Evolutionary conservation across 2,888 invertebrate species (phyloP).

Genomic region (Tetragonisca angustula): DNA sequence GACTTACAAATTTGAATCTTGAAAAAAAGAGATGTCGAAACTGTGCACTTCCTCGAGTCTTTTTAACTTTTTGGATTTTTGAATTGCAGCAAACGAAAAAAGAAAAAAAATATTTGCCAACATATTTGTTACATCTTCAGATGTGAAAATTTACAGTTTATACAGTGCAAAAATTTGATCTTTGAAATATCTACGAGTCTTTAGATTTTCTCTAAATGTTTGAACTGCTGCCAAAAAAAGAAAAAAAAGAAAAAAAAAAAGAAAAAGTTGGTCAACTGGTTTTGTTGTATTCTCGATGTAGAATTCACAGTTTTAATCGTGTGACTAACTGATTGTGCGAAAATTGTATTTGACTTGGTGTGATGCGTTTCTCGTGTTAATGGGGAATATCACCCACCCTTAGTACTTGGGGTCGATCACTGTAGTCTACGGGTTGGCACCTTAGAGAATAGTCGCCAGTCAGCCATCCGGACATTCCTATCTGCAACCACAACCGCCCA

Average conservation of each 20-base stretch:
- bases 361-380: slow-evolving; percentile 53
- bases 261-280: no score
- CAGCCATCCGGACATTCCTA: slow-evolving; percentile 96
- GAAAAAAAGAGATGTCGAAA: neutral
- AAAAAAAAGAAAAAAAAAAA: no score
- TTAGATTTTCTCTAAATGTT: no score
- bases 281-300: no score
- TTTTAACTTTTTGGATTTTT: neutral
- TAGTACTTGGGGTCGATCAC: slow-evolving; percentile 94
- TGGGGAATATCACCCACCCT: slow-evolving; percentile 89
- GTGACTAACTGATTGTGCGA: neutral
- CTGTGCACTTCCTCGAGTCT: neutral
- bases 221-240: no score
- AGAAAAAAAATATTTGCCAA: neutral
- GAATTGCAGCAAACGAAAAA: neutral
- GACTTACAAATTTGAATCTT: neutral
- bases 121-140: neutral
- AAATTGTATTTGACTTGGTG: slow-evolving; percentile 27
- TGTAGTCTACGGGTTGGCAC: slow-evolving; percentile 98
- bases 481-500: slow-evolving; percentile 88
- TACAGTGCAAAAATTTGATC: no score
- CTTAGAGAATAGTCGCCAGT: slow-evolving; percentile 97
- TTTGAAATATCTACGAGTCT: no score
- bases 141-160: no score
- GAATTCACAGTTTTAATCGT: neutral